Evolutionary conservation across 2,888 invertebrate species (phyloP), one percentile per base, ranked within the genome.

Genomic region (Proisotoma minuta): DNA sequence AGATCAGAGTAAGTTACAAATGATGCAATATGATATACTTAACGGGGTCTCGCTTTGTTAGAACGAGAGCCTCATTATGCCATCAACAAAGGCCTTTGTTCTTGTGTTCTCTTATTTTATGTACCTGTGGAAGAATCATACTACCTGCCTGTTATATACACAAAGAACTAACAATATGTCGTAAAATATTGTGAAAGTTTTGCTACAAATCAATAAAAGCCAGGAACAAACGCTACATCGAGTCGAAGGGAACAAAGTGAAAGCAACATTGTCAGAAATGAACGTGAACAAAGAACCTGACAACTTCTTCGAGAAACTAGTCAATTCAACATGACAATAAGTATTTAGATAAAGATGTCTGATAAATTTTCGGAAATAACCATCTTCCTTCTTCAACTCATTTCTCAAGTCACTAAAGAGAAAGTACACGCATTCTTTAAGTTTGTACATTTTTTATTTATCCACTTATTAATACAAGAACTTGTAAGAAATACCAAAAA

Each of bases 181-280:
- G 28, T 54, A 34, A 54, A 54, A 54, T 54, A 54, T 54, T 54
- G 15, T 5, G 22, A 54, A 54, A 54, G 39, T 54, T 54, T 39
- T 43, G 43, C 23, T 39, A 20, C 53, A 54, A n/a, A 10, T 34
- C 23, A 54, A 54, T 15, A n/a, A 49, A 49, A 22, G 49, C 20
- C 18, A 49, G 4, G 24, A 49, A 5, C 2, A 51, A 27, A 24
- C n/a, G 28, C 28, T 18, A 24, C 20, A 24, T n/a, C n/a, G n/a
- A n/a, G n/a, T n/a, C n/a, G 18, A 20, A 43, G 18, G 20, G 43
- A 5, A n/a, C 22, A 12, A 12, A 24, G 8, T 28, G 39, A 18
- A 28, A 54, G 34, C 4, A 54, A 3, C 20, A 52, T 24, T 8
- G 39, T 34, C 53, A 54, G 39, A 28, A 20, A 20, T 4, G 18